Conservation (phyloP, 2,113 vertebrate genomes). For the Chitala chitala region DNA sequence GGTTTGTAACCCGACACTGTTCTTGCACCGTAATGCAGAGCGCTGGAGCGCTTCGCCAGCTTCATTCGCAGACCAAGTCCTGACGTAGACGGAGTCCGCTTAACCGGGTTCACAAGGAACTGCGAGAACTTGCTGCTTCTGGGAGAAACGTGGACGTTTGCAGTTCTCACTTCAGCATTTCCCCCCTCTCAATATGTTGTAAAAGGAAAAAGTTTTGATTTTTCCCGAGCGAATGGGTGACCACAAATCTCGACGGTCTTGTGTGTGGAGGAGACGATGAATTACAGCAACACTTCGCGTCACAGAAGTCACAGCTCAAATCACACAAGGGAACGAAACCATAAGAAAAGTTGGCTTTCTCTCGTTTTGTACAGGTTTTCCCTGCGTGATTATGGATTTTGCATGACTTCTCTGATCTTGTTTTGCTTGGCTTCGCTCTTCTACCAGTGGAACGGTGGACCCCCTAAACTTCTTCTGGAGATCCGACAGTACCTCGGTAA, state of each 20-base stretch:
- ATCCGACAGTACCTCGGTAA: conserved; percentile 90
- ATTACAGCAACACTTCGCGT: conserved; percentile 67
- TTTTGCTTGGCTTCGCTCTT: conserved; percentile 87
- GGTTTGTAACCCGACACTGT: too few species aligned
- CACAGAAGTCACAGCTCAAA: conserved; percentile 61
- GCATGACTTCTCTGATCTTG: conserved; percentile 85
- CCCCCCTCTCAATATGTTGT: conserved; percentile 45
- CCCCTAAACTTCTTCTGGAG: conserved; percentile 83
- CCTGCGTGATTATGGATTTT: conserved; percentile 84
- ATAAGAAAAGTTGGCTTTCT: conserved; percentile 58
- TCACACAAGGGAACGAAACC: conserved; percentile 58
- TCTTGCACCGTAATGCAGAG: too few species aligned
- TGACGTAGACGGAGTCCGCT: conserved; percentile 29
- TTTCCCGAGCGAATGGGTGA: conserved; percentile 70
- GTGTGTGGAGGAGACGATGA: conserved; percentile 80
- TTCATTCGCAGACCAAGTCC: conserved; percentile 42
- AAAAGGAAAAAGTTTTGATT: conserved; percentile 52
- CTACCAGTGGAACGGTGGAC: conserved; percentile 88
- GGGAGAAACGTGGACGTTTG: conserved; percentile 29
- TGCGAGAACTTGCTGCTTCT: conserved; percentile 34
- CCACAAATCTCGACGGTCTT: conserved; percentile 59
- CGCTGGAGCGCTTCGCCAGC: background rate
- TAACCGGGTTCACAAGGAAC: conserved; percentile 23
- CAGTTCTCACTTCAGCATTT: conserved; percentile 32
- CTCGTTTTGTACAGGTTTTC: conserved; percentile 66